Conservation (phyloP, 2,113 vertebrate species). For the Platysteira castanea region DNA sequence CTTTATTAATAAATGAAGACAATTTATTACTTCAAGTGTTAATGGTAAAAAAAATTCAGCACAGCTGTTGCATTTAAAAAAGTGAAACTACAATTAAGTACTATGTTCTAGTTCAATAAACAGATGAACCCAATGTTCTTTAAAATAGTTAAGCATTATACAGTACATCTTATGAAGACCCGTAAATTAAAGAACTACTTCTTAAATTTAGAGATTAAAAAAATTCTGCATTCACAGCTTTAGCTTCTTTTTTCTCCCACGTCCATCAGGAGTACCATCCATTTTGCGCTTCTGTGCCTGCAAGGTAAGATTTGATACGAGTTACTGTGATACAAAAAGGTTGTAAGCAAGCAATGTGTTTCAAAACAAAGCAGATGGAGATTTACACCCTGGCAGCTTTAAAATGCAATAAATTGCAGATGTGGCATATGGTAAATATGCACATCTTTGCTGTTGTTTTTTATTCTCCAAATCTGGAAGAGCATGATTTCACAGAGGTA, state of each 20-base stretch:
- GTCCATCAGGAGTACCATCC: slow-evolving; percentile 89
- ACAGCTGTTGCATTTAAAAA: slow-evolving; percentile 89
- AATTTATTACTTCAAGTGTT: slow-evolving; percentile 90
- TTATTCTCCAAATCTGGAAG: background rate
- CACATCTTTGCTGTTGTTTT: background rate
- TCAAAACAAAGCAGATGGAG: background rate
- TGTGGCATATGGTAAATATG: background rate
- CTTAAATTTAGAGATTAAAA: slow-evolving; percentile 72
- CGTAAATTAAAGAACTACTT: slow-evolving; percentile 87
- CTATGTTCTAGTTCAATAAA: slow-evolving; percentile 81
- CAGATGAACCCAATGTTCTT: slow-evolving; percentile 80
- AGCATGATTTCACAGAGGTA: rapidly evolving
- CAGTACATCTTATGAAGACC: slow-evolving; percentile 90
- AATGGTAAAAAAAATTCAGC: slow-evolving; percentile 89
- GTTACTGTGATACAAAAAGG: background rate
- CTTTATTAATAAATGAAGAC: slow-evolving; percentile 81
- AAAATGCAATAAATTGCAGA: background rate
- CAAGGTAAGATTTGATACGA: background rate
- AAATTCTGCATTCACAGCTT: slow-evolving; percentile 85
- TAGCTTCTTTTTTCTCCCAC: slow-evolving; percentile 94
- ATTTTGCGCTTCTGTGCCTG: slow-evolving; percentile 95
- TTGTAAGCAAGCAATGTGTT: background rate
- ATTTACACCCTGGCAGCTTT: background rate
- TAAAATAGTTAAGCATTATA: slow-evolving; percentile 82
- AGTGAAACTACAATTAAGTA: slow-evolving; percentile 79